A percentile compares a stretch with the other conserved stretches of the same genome.
Conservation (phyloP, 2,797 vertebrate species). For the Acrossocheilus fasciatus region DNA sequence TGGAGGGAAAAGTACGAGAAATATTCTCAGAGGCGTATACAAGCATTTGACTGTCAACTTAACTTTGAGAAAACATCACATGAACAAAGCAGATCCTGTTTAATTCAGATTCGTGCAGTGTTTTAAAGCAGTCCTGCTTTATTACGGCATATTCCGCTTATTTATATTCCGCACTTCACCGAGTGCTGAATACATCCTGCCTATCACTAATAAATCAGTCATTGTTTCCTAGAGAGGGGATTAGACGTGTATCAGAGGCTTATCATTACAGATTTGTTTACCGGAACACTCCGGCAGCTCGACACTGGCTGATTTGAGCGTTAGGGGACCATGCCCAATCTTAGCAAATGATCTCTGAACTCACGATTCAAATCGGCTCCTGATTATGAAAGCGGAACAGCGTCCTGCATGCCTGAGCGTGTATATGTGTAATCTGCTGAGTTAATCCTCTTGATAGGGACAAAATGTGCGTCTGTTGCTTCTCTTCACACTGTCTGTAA, state of each 20-base stretch:
- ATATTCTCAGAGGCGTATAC: not conserved
- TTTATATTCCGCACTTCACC: conserved; percentile 31
- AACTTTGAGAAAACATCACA: not conserved
- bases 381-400: conserved; percentile 40
- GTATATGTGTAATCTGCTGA: conserved; percentile 33
- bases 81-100: conserved; percentile 20
- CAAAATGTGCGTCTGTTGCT: conserved; percentile 31
- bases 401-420: conserved; percentile 16
- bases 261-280: conserved; percentile 58
- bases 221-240: conserved; percentile 44
- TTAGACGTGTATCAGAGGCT: conserved; percentile 56
- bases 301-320: conserved; percentile 41
- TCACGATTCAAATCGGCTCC: conserved; percentile 44
- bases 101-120: conserved; percentile 19
- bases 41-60: conserved; percentile 12
- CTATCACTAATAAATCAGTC: conserved; percentile 50
- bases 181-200: conserved; percentile 30
- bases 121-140: conserved; percentile 33
- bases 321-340: conserved; percentile 22
- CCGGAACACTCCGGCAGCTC: conserved; percentile 43
- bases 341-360: conserved; percentile 44
- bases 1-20: not conserved
- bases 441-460: conserved; percentile 42
- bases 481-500: conserved; percentile 1
- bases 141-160: conserved; percentile 25